Percentiles rank a stretch among this genome's conserved stretches.
Evolutionary conservation across 2,113 vertebrate genomes (phyloP).

Genomic region (Chlamydotis undulata): DNA sequence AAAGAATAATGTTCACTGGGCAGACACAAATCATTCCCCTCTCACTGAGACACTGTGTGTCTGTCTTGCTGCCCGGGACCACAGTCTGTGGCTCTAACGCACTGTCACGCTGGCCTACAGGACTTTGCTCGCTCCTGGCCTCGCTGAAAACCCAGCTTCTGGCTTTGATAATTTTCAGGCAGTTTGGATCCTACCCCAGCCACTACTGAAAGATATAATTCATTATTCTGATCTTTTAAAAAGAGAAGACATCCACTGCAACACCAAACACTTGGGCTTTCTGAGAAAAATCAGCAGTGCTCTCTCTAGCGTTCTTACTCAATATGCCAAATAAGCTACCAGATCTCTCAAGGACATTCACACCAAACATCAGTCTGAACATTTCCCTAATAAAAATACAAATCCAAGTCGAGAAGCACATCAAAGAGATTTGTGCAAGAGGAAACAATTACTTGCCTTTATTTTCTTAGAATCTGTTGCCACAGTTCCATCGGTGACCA

Average conservation of each 20-base stretch:
- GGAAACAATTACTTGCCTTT: constrained; percentile 72
- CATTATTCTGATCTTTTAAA: neutral
- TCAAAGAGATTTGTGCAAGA: neutral
- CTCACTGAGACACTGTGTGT: neutral
- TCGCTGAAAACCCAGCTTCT: neutral
- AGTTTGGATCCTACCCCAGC: neutral
- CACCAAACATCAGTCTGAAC: neutral
- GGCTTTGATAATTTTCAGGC: neutral
- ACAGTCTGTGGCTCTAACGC: neutral
- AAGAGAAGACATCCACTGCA: neutral
- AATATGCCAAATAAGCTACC: neutral
- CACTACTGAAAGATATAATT: neutral
- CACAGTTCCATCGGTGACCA: constrained; percentile 87
- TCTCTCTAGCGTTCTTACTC: neutral
- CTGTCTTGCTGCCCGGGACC: neutral
- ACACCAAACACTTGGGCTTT: neutral
- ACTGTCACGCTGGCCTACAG: neutral
- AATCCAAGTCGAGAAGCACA: neutral
- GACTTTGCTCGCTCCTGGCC: neutral
- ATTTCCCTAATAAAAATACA: neutral
- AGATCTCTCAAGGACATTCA: accelerated
- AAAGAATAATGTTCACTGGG: neutral
- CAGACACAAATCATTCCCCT: neutral
- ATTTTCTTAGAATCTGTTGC: constrained; percentile 86
- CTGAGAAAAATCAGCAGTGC: neutral